Base-by-base conservation (phyloP, 1,140 invertebrate genomes). In the Ceratosolen fusciceps region DNA sequence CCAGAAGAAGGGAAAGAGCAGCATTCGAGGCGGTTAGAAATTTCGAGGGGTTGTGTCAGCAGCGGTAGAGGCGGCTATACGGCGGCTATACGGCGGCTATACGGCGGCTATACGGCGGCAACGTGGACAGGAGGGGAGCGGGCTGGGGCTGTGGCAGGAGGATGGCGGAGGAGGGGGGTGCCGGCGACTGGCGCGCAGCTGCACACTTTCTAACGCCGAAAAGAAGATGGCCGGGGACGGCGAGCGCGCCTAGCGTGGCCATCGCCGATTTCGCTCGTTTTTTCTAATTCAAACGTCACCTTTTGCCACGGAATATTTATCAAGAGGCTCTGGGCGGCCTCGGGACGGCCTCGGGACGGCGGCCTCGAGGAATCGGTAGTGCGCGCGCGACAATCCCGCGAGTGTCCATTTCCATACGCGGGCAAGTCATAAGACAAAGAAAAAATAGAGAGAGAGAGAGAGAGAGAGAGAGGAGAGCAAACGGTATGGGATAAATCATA, bases 211-310 rank as follows among this genome's bases (percentile, higher is more conserved):
- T 76, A 81, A 82, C 79, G 71, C 80, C 78, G 68, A 80, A 84
- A 85, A 86, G 83, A 90, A 89, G 85, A 89, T 88, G 86, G 87
- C 87, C 73, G 86, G 82, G 83, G 82, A 78, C 74, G 74, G 80
- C 67, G 56, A 49, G 67, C 70, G 79, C 74, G 79, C 76, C 84
- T 82, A 78, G 54, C 78, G 47, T 26, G 60, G 34, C 74, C 75
- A 84, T 75, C 74, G 74, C 26, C 10, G 24, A 37, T 71, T 77
- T 70, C 21, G n/a, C 24, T 52, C 5, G 0, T 29, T 58, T 60
- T 29, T 58, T 47, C 14, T 26, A 47, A 16, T 34, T 4, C 8
- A 60, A 60, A 58, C 31, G n/a, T 37, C 37, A 0, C 2, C 37
- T 65, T 37, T 26, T 2, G 1, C 10, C 39, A 5, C 16, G 14